Evolutionary conservation across 2,888 invertebrate genomes (phyloP).

Genomic region (Ceratothoa steindachneri): DNA sequence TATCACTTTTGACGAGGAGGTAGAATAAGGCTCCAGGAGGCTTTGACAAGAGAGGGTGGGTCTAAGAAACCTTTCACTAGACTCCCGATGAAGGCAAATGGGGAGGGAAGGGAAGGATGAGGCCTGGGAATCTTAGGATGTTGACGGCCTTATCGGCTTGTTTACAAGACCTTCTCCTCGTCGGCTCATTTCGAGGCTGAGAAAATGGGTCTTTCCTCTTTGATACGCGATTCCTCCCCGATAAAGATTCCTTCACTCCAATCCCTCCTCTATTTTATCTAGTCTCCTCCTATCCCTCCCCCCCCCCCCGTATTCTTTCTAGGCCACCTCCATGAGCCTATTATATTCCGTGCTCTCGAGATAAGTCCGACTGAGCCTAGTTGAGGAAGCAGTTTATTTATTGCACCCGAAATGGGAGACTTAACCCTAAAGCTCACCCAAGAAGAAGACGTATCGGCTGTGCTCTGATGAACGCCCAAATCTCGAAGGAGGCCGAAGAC

Average conservation of each 20-base stretch:
- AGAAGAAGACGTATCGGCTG: too few relatives aligned
- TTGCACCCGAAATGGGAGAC: too few relatives aligned
- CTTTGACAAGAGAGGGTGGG: neutral
- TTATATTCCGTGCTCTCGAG: neutral
- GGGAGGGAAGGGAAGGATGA: neutral
- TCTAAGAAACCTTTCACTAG: neutral
- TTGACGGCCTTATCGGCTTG: neutral
- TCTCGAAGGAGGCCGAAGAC: too few relatives aligned
- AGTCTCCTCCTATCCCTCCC: neutral
- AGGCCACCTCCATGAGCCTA: neutral
- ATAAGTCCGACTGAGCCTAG: too few relatives aligned
- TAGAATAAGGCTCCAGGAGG: too few relatives aligned
- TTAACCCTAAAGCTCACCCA: too few relatives aligned
- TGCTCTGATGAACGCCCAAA: too few relatives aligned
- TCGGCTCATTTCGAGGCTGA: neutral
- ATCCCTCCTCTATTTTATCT: neutral
- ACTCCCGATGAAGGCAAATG: neutral
- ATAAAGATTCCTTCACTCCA: neutral
- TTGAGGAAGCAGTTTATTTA: too few relatives aligned
- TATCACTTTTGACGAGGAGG: too few relatives aligned
- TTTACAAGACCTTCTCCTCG: neutral
- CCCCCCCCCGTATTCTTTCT: neutral
- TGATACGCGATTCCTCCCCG: neutral
- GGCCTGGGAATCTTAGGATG: neutral
- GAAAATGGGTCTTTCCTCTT: neutral